These are phyloP conservation scores for Australoheros scitulus DNA, from an alignment of 2,113 vertebrate species.

Conservation along the genomic window DNA sequence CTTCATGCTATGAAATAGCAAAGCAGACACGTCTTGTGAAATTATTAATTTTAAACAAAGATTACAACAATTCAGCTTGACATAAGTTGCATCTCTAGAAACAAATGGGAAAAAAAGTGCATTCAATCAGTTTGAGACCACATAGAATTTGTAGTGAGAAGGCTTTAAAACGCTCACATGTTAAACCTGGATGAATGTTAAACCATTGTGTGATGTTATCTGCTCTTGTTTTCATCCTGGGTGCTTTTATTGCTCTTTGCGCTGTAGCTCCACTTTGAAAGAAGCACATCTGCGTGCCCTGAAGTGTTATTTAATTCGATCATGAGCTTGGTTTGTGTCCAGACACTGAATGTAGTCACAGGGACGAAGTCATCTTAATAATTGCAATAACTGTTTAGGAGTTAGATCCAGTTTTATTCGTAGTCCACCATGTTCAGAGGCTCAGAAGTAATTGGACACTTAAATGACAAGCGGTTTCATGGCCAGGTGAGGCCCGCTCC, in stretches of 20 bases:
- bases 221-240: not conserved
- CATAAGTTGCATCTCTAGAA: not conserved
- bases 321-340: not conserved
- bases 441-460: too few relatives aligned
- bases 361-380: not conserved
- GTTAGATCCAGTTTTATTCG: too few relatives aligned
- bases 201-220: not conserved
- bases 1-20: not conserved
- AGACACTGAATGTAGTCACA: not conserved
- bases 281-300: not conserved
- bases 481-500: too few relatives aligned
- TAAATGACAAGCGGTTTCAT: too few relatives aligned
- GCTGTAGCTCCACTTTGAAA: not conserved
- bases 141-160: not conserved
- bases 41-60: not conserved
- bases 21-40: not conserved
- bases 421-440: too few relatives aligned
- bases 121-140: not conserved
- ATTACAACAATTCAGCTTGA: not conserved
- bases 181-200: not conserved
- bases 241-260: slow-evolving; percentile 6
- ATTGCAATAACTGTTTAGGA: too few relatives aligned
- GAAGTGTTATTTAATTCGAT: slow-evolving; percentile 6
- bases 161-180: not conserved
- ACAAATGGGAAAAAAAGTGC: not conserved